Evolutionary conservation across 2,797 vertebrate species (phyloP), one percentile per base, ranked within the genome.

Genomic region (Leptatherina wallacei): DNA sequence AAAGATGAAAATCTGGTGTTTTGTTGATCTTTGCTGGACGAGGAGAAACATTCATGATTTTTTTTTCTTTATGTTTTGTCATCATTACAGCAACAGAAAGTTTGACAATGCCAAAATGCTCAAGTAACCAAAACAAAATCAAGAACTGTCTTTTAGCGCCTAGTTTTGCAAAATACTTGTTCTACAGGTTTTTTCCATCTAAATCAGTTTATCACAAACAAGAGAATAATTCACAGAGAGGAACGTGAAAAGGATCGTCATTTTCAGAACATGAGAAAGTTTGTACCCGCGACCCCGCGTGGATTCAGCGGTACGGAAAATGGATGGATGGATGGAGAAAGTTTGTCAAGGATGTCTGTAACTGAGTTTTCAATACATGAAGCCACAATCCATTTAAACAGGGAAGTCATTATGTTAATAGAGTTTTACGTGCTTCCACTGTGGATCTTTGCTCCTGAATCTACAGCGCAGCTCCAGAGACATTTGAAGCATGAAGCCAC

Each of bases 381-480:
- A 89, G 57, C 90, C 83, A 75, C 87, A 92, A 91, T 92, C 88
- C 89, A 92, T 85, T 93, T 93, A 93, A 94, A 93, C 82, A 71
- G 88, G 91, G 91, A 93, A 91, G 91, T 93, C 91, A 89, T 94
- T 93, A 92, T 74, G 87, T 82, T 93, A 92, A 91, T 89, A 76
- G 65, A 85, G 90, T 93, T 93, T 91, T 84, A 83, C 79, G 47
- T 86, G 85, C 86, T 77, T 58, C 73, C 85, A 73, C 85, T 30
- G 88, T 86, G 84, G 87, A 85, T 87, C 75, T 75, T 87, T 75
- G 81, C 81, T 85, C 85, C 75, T 77, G 77, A 82, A 71, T 78
- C 81, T 69, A 40, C 71, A 75, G 65, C 49, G 22, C 75, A 76
- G 76, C 65, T 79, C 75, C 78, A 70, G 69, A 71, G 69, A 82